Percentiles rank a stretch among this genome's conserved stretches.
These are phyloP conservation scores for Eilema sororculum DNA, from an alignment of 2,888 invertebrate species.

Conservation along the genomic window DNA sequence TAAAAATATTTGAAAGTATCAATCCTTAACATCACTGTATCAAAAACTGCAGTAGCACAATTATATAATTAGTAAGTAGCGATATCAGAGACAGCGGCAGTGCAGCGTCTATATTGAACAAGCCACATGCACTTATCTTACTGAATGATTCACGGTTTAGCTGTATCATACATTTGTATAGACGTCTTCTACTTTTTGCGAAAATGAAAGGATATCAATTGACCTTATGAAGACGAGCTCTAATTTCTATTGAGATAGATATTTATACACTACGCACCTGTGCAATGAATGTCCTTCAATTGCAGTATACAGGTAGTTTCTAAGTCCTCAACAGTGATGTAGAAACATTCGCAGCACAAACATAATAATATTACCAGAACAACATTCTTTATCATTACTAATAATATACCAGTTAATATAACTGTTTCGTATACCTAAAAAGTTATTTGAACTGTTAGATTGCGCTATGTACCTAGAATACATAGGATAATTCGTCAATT, in stretches of 20 bases:
- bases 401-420: background rate
- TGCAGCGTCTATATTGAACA: too few species aligned
- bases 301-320: slow-evolving; percentile 26
- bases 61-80: slow-evolving; percentile 15
- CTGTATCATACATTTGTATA: slow-evolving; percentile 16
- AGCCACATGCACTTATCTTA: slow-evolving; percentile 19
- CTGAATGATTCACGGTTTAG: slow-evolving; percentile 16
- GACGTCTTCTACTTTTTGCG: slow-evolving; percentile 14
- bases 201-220: background rate
- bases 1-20: too few species aligned
- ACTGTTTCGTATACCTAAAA: slow-evolving; percentile 2
- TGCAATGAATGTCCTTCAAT: background rate
- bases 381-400: slow-evolving; percentile 40
- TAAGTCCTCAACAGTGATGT: slow-evolving; percentile 35
- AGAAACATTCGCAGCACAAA: slow-evolving; percentile 46
- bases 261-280: slow-evolving; percentile 3
- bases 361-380: slow-evolving; percentile 33
- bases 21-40: background rate
- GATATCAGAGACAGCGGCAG: slow-evolving; percentile 6
- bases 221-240: too few species aligned
- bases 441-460: too few species aligned
- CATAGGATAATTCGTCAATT: too few species aligned
- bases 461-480: too few species aligned
- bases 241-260: too few species aligned
- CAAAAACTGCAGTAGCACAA: slow-evolving; percentile 24